Base-by-base conservation (phyloP, 2,113 vertebrate genomes). In the Apteryx mantelli region DNA sequence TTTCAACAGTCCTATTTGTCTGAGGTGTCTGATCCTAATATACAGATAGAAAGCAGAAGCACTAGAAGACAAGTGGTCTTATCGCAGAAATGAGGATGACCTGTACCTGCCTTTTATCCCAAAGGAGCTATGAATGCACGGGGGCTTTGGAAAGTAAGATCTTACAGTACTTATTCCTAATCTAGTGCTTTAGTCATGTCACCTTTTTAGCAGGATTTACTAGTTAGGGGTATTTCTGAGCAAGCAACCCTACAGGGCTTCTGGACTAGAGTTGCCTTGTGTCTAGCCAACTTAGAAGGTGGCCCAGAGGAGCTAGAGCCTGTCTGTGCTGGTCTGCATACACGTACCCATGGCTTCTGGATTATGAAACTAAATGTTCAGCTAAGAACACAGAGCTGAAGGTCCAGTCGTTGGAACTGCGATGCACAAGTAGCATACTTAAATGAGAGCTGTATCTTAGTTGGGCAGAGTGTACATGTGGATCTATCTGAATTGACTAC, bases 41-140 rank as follows among this genome's bases (percentile, higher is more conserved):
- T 8, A 28, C 3, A 82, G 68, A 14, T 28, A 38, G 14, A 71
- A 50, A 44, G 13, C 17, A 50, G 36, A 20, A 28, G 9, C 21
- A n/a, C 9, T 63, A 34, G 22, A 75, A 75, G n/a, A 52, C 13
- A 48, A 56, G 32, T 68, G 19, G 9, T 19, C 92, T 64, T 60
- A 60, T 78, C 60, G 15, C 60, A 82, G 38, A 71, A 88, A 13
- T 68, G 0, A 24, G 19, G 21, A 48, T 81, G 38, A 56, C 16
- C 17, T 68, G 17, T 68, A 61, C 16, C 48, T 66, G 38, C 22
- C 8, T 71, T 74, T 80, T 63, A 25, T 78, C 44, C 34, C 30
- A 42, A 66, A 84, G 24, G 63, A 87, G 7, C 7, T 55, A 25
- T 1, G 1, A 66, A 32, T 46, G 21, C 15, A 5, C 0, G 0